Evolutionary conservation across 2,113 vertebrate genomes (phyloP), one percentile per base, ranked within the genome.

Genomic region (Calidris pygmaea): DNA sequence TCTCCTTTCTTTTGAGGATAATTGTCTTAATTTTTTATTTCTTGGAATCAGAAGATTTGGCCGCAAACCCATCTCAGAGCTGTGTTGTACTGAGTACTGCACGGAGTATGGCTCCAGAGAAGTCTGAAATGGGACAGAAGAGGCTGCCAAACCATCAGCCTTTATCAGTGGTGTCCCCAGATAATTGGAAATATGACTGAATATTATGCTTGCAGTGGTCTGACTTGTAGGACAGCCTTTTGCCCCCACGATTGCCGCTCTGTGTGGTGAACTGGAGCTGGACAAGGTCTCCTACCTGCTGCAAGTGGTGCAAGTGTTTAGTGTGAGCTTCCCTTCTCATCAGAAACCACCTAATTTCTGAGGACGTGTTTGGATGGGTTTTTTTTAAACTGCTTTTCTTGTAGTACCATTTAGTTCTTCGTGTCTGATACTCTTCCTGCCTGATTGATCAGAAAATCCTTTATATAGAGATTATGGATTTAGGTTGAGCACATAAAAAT

Each of bases 231-330:
- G 16, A 6, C 30, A 56, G 45, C 43, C 5, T 7, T 56, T 50
- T 32, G 21, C 24, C 29, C 32, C 48, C 19, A 9, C 6, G 11
- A 2, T 50, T 87, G 12, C 59, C 1, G 2, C 35, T 21, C 15
- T 24, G 5, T 45, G 27, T 62, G 35, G 10, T 11, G 13, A 39
- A 21, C 29, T 13, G 13, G 35, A 14, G 43, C 4, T n/a, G 52
- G n/a, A 39, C 2, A 1, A 3, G 1, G 2, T 37, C 53, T 84
- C 41, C 67, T 41, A 63, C 23, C 10, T 34, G 30, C n/a, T 34
- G 4, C 5, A 60, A 30, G 30, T 22, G 17, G n/a, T 32, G 41
- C 35, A 10, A 26, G 45, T 0, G 0, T 26, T 82, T 9, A 3
- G 8, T 20, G 27, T 37, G 58, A 87, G 30, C 66, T 83, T 48